phyloP scores from a whole-genome alignment of 1,140 invertebrate genomes.

The Delia radicum region DNA sequence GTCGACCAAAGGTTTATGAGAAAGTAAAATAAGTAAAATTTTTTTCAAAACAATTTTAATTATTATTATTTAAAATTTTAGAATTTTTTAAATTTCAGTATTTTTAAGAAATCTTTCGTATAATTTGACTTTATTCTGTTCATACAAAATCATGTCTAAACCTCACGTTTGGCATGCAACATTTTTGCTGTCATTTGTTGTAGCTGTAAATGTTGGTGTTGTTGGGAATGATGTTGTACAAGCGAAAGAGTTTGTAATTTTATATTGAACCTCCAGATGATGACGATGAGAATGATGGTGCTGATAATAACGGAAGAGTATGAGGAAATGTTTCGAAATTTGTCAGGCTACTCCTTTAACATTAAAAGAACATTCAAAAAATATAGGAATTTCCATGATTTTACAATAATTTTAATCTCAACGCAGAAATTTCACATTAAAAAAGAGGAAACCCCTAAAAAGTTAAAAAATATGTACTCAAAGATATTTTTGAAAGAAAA shows the following conservation, averaged over 20 bases:
- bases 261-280: neutral
- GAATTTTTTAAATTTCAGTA: too few species aligned
- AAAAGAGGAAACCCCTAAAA: too few species aligned
- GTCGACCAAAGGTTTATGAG: too few species aligned
- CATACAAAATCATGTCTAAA: conserved; percentile 1
- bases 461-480: too few species aligned
- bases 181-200: neutral
- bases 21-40: too few species aligned
- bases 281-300: neutral
- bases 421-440: too few species aligned
- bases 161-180: neutral
- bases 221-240: neutral
- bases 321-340: neutral
- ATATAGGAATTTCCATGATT: neutral
- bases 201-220: neutral
- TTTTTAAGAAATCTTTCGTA: too few species aligned
- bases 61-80: too few species aligned
- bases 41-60: too few species aligned
- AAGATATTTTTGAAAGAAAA: too few species aligned
- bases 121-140: too few species aligned
- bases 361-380: neutral
- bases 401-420: neutral
- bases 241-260: neutral
- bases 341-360: neutral
- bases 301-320: neutral